These are phyloP conservation scores for Chydorus sphaericus DNA, from an alignment of 2,888 invertebrate genomes.

Conservation along the genomic window DNA sequence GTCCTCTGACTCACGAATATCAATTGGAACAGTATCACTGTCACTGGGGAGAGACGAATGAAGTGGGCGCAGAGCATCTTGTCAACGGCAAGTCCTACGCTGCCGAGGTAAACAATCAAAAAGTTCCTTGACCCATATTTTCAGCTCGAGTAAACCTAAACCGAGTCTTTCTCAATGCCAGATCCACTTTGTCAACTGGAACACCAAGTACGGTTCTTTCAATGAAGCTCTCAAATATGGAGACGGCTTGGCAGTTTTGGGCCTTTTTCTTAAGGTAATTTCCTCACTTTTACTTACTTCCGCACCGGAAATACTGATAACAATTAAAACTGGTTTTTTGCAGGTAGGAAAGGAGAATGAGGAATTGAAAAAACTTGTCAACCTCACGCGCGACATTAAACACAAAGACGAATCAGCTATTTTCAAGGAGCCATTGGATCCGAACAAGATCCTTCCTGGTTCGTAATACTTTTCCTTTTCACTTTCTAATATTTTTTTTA, in stretches of 20 bases:
- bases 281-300: no score
- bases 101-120: slow-evolving; percentile 47
- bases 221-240: slow-evolving; percentile 66
- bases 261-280: slow-evolving; percentile 68
- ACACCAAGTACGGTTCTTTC: slow-evolving; percentile 69
- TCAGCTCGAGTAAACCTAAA: background rate
- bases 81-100: slow-evolving; percentile 77
- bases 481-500: background rate
- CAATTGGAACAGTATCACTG: slow-evolving; percentile 84
- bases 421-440: slow-evolving; percentile 51
- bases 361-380: slow-evolving; percentile 67
- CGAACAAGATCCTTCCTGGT: slow-evolving; percentile 56
- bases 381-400: slow-evolving; percentile 53
- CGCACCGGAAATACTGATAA: no score
- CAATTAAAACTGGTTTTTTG: no score
- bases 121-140: background rate
- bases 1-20: slow-evolving; percentile 64
- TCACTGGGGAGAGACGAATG: slow-evolving; percentile 78
- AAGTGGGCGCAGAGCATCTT: slow-evolving; percentile 81
- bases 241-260: slow-evolving; percentile 80
- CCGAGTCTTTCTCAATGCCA: slow-evolving; percentile 27
- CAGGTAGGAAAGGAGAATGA: slow-evolving; percentile 60
- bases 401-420: slow-evolving; percentile 55
- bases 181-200: slow-evolving; percentile 90
- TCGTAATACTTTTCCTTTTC: slow-evolving; percentile 24